Conservation (phyloP, 2,888 invertebrate genomes). For the Andrena bicolor region DNA sequence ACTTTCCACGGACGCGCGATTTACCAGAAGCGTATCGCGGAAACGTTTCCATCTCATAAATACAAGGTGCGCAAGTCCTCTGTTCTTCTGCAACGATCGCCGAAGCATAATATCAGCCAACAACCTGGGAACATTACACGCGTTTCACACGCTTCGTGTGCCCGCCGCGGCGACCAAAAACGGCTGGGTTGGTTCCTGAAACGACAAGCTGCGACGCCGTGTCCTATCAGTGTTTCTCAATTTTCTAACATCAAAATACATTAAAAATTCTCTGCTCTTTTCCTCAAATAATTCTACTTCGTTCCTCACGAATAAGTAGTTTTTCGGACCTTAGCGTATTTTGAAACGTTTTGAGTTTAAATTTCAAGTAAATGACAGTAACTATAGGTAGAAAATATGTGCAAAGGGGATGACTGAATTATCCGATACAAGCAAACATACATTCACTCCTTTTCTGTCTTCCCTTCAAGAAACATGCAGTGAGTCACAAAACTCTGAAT, state of each 20-base stretch:
- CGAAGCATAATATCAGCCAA: constrained; percentile 39
- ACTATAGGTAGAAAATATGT: too few species aligned
- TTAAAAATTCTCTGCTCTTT: too few species aligned
- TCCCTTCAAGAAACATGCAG: too few species aligned
- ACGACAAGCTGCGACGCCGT: constrained; percentile 7
- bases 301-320: too few species aligned
- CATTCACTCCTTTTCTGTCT: too few species aligned
- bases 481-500: too few species aligned
- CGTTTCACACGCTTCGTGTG: constrained; percentile 48
- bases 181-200: constrained; percentile 32
- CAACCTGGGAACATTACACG: constrained; percentile 41
- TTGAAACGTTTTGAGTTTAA: too few species aligned
- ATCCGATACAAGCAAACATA: too few species aligned
- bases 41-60: constrained; percentile 42
- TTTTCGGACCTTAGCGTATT: too few species aligned
- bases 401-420: too few species aligned
- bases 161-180: constrained; percentile 44
- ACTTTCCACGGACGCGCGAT: constrained; percentile 40
- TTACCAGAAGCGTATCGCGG: constrained; percentile 49
- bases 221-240: constrained; percentile 46
- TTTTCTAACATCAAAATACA: background rate
- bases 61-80: constrained; percentile 26
- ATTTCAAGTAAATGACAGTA: too few species aligned
- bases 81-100: constrained; percentile 33
- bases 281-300: too few species aligned